Evolutionary conservation across 37 sponge, comb jelly and placozoan species (phyloP).

Genomic region (Beroe ovata): DNA sequence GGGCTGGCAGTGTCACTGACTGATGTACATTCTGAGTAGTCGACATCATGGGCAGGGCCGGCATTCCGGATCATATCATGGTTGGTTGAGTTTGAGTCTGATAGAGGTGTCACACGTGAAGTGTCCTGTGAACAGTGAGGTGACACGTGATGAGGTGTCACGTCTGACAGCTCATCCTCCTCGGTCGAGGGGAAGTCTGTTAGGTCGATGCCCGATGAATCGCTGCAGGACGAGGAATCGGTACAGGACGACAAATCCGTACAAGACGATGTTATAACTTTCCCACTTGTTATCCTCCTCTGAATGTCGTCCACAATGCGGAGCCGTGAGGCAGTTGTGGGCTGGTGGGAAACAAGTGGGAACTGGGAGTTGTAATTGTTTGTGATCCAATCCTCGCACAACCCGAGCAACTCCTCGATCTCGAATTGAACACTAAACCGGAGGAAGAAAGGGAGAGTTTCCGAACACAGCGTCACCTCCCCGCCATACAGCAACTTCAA

Average conservation of each 20-base stretch:
- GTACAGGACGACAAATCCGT: too few species aligned
- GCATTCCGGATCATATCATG: too few species aligned
- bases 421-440: constrained; percentile 7
- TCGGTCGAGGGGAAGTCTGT: background rate
- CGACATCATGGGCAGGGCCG: too few species aligned
- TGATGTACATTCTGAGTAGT: too few species aligned
- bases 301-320: background rate
- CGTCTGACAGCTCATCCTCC: background rate
- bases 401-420: background rate
- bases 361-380: background rate
- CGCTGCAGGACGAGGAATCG: too few species aligned
- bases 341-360: background rate
- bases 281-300: too few species aligned
- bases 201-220: background rate
- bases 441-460: background rate
- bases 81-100: too few species aligned
- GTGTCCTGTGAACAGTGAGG: constrained; percentile 10
- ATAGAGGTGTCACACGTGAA: too few species aligned
- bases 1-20: too few species aligned
- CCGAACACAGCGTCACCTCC: background rate
- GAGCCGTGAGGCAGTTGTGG: background rate
- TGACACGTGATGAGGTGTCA: background rate
- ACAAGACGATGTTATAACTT: too few species aligned
- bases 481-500: constrained; percentile 31
- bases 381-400: background rate